phyloP scores from a whole-genome alignment of 2,113 vertebrate species.

The Phaetusa simplex region DNA sequence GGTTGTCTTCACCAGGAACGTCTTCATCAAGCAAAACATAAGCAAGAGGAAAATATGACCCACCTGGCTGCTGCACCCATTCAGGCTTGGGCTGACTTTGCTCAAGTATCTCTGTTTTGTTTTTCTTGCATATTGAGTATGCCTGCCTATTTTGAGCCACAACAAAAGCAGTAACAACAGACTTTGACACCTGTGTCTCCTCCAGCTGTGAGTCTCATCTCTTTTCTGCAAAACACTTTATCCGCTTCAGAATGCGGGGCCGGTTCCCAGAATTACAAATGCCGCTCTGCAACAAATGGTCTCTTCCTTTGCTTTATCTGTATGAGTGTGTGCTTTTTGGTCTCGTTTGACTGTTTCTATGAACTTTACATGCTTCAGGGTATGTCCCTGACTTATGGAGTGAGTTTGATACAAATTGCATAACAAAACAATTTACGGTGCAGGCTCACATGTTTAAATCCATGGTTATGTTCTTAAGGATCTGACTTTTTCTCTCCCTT shows the following conservation, averaged over 20 bases:
- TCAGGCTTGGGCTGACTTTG: background rate
- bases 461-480: background rate
- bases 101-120: background rate
- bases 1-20: background rate
- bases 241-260: background rate
- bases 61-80: background rate
- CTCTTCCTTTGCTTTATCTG: background rate
- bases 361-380: conserved; percentile 20
- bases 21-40: background rate
- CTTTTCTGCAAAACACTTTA: conserved; percentile 24
- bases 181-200: conserved; percentile 48
- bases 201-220: conserved; percentile 44
- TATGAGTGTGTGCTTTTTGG: background rate
- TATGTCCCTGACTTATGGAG: background rate
- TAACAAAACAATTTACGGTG: conserved; percentile 13
- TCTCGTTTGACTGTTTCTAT: background rate
- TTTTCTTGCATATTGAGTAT: background rate
- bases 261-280: conserved; percentile 43
- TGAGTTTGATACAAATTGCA: background rate
- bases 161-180: conserved; percentile 54
- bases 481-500: conserved; percentile 7
- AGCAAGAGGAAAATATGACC: background rate
- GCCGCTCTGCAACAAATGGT: conserved; percentile 24
- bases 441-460: background rate
- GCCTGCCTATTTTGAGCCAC: conserved; percentile 27